Conservation (phyloP, 2,113 vertebrate genomes). For the Verasper variegatus region DNA sequence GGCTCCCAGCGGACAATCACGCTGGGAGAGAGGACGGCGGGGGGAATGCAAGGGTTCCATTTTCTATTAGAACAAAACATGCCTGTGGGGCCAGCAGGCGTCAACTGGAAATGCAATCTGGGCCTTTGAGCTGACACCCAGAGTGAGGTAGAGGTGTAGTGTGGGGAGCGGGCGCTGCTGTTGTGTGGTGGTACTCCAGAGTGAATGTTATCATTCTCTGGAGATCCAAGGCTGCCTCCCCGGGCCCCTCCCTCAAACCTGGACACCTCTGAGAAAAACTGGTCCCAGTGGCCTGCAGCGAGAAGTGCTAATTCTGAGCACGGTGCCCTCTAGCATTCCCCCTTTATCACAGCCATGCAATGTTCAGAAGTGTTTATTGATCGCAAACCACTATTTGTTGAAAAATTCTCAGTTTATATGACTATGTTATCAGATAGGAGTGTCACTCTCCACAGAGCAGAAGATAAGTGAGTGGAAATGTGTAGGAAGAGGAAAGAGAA, state of each 20-base stretch:
- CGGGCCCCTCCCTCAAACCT: conserved; percentile 45
- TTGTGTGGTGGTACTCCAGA: conserved; percentile 56
- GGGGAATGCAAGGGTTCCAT: conserved; percentile 57
- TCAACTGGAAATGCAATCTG: conserved; percentile 79
- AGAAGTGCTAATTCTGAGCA: conserved; percentile 52
- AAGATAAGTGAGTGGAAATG: conserved; percentile 46
- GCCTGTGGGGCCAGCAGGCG: conserved; percentile 72
- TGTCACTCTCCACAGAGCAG: conserved; percentile 17
- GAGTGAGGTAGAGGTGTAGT: conserved; percentile 57
- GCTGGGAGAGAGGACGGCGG: conserved; percentile 47
- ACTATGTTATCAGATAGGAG: conserved; percentile 35
- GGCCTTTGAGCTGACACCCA: conserved; percentile 70
- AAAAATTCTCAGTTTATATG: conserved; percentile 25
- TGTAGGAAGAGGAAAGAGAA: conserved; percentile 54
- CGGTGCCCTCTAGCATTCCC: conserved; percentile 19
- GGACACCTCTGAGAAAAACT: conserved; percentile 50
- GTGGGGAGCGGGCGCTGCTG: conserved; percentile 30
- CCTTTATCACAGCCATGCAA: conserved; percentile 12
- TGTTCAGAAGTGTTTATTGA: conserved; percentile 32
- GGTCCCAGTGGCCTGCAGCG: conserved; percentile 47
- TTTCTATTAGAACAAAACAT: conserved; percentile 80
- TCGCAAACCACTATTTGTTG: conserved; percentile 2
- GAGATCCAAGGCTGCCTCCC: conserved; percentile 62
- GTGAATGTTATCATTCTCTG: conserved; percentile 74
- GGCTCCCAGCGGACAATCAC: conserved; percentile 70